phyloP scores from a whole-genome alignment of 1,140 invertebrate genomes.

The Ruditapes philippinarum region DNA sequence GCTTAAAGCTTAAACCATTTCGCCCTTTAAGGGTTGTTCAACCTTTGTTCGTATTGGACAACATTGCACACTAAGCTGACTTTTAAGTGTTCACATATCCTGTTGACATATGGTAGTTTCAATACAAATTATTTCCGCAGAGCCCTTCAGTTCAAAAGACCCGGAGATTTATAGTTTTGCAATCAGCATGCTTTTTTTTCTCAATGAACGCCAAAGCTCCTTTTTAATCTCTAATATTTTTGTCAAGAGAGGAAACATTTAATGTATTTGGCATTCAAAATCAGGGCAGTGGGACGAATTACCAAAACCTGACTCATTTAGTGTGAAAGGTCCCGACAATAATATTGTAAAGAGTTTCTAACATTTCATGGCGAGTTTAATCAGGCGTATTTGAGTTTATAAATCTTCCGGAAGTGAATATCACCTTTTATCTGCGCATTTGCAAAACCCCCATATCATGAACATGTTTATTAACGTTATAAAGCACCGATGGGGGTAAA shows the following conservation, averaged over 20 bases:
- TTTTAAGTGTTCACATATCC: background rate
- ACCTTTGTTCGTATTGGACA: background rate
- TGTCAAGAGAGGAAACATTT: too few species aligned
- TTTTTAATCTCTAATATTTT: too few species aligned
- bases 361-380: background rate
- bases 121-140: slow-evolving; percentile 32
- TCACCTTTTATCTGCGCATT: background rate
- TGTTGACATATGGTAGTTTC: slow-evolving; percentile 16
- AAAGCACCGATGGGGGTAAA: background rate
- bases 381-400: background rate
- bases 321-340: background rate
- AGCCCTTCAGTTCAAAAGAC: background rate
- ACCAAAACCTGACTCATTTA: background rate
- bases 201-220: too few species aligned
- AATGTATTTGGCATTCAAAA: slow-evolving; percentile 12
- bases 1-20: too few species aligned
- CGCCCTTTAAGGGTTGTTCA: background rate
- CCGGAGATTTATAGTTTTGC: background rate
- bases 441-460: background rate
- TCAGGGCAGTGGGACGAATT: slow-evolving; percentile 10
- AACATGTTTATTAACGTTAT: background rate
- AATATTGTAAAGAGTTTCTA: background rate
- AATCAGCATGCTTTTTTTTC: background rate
- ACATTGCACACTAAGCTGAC: background rate
- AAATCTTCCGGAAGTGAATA: background rate